phyloP scores from a whole-genome alignment of 2,797 vertebrate genomes.

The Xiphorhynchus erythropygius region DNA sequence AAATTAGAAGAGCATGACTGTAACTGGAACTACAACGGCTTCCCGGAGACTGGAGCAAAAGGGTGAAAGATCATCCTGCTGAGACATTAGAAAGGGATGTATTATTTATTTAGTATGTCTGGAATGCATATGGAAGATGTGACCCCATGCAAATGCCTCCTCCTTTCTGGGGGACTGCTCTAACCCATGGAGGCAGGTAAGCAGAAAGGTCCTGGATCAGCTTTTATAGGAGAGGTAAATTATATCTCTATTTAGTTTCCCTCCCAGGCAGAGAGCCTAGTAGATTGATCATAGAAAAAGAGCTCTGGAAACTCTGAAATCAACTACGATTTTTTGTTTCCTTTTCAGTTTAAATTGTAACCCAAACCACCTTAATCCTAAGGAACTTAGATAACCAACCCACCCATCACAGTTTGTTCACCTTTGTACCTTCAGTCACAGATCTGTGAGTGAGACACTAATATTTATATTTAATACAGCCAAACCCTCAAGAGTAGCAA shows the following conservation, averaged over 20 bases:
- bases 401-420: background rate
- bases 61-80: slow-evolving; percentile 63
- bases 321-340: background rate
- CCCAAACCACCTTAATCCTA: background rate
- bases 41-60: slow-evolving; percentile 47
- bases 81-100: slow-evolving; percentile 32
- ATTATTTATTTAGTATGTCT: slow-evolving; percentile 71
- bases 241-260: background rate
- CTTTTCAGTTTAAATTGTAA: background rate
- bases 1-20: slow-evolving; percentile 68
- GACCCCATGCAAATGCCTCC: slow-evolving; percentile 3
- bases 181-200: background rate
- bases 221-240: background rate
- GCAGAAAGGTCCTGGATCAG: background rate
- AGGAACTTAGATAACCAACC: background rate
- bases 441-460: background rate
- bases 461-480: background rate
- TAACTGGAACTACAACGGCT: slow-evolving; percentile 57
- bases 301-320: background rate
- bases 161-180: slow-evolving; percentile 1
- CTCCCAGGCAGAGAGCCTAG: background rate
- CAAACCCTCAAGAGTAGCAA: background rate
- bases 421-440: background rate
- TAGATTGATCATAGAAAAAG: background rate
- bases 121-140: slow-evolving; percentile 43